Evolutionary conservation across 2,797 vertebrate species (phyloP).

Genomic region (Chrysolophus pictus): DNA sequence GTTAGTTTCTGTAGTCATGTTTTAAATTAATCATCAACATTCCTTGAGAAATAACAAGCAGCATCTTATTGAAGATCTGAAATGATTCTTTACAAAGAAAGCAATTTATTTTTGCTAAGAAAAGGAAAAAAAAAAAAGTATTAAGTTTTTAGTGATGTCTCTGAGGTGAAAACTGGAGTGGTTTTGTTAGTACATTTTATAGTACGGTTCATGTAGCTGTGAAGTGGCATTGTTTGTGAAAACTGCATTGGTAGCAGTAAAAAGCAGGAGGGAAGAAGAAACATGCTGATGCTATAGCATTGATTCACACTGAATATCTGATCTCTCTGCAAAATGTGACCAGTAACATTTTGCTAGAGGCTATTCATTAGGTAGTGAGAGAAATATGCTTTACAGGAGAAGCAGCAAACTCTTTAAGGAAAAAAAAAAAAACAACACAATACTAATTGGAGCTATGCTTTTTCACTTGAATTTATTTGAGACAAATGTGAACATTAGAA

Average conservation of each 20-base stretch:
- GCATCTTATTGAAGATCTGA: not conserved
- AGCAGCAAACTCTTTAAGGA: not conserved
- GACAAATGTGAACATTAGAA: not conserved
- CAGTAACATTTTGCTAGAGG: not conserved
- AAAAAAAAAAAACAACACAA: not conserved
- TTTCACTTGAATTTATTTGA: not conserved
- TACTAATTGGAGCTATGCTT: not conserved
- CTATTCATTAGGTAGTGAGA: not conserved
- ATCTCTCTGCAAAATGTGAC: not conserved
- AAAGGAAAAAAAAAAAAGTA: conserved; percentile 1
- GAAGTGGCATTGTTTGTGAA: not conserved
- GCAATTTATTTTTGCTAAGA: conserved; percentile 68
- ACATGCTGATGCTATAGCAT: rapidly evolving
- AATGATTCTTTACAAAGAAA: conserved; percentile 42
- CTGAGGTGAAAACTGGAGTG: not conserved
- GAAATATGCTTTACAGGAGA: not conserved
- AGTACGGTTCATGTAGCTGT: not conserved
- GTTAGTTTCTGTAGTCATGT: not conserved
- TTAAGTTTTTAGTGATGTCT: not conserved
- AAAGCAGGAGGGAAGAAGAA: not conserved
- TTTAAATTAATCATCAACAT: not conserved
- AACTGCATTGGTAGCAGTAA: not conserved
- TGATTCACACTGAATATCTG: not conserved
- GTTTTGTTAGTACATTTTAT: not conserved
- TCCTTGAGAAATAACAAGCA: conserved; percentile 24